Conservation (phyloP, 2,888 invertebrate species). For the Conomelus anceps region DNA sequence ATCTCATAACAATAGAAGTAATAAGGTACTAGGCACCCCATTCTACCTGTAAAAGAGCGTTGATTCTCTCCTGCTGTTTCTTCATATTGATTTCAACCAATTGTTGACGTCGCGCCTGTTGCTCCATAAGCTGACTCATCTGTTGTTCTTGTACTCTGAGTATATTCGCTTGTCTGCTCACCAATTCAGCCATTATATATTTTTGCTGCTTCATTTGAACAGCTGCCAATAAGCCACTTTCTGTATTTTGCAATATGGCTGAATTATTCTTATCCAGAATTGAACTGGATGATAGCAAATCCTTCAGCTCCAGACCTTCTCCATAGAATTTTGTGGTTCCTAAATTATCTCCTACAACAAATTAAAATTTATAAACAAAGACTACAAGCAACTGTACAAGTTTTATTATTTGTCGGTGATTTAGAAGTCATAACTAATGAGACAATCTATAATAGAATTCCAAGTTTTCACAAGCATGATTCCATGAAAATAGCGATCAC, state of each 20-base stretch:
- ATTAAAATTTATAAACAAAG: not conserved
- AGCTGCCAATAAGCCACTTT: not conserved
- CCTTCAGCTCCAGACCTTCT: not conserved
- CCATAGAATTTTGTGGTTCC: not conserved
- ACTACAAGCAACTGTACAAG: too few species aligned
- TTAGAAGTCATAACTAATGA: too few species aligned
- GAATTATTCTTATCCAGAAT: not conserved
- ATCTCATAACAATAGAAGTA: not conserved
- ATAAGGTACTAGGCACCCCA: not conserved
- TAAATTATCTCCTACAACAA: not conserved
- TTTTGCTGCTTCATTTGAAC: conserved; percentile 1
- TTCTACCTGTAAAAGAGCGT: not conserved
- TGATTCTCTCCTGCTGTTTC: not conserved
- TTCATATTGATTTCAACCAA: not conserved
- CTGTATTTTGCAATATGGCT: not conserved
- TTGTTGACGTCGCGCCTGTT: not conserved
- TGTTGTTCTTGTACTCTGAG: not conserved
- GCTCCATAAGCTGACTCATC: not conserved
- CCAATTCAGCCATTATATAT: not conserved
- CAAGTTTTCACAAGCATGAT: too few species aligned
- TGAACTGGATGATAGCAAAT: not conserved
- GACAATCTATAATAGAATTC: too few species aligned
- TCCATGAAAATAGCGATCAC: too few species aligned
- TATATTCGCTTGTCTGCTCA: not conserved
- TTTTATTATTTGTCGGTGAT: too few species aligned